These are phyloP conservation scores for Acrossocheilus fasciatus DNA, from an alignment of 2,797 vertebrate species.

Conservation along the genomic window DNA sequence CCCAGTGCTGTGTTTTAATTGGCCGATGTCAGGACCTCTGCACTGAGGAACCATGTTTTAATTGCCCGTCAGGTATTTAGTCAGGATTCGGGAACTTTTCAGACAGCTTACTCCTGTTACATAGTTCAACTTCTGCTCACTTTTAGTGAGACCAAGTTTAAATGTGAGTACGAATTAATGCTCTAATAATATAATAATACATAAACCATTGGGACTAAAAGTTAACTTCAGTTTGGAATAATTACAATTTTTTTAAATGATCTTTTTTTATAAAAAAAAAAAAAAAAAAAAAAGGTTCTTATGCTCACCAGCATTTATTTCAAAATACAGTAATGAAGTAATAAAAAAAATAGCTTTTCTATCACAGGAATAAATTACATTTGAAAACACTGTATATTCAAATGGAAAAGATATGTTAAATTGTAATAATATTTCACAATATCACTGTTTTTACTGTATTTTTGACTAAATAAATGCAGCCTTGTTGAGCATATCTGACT, in stretches of 20 bases:
- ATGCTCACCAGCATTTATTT: not conserved
- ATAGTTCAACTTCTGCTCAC: constrained; percentile 38
- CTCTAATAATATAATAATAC: not conserved
- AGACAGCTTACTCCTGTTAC: constrained; percentile 10
- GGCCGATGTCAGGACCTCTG: constrained; percentile 29
- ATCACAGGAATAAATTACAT: too few relatives aligned
- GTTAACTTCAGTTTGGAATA: not conserved
- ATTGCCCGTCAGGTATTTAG: constrained; percentile 46
- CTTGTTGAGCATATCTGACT: not conserved
- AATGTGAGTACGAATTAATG: not conserved
- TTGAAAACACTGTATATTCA: not conserved
- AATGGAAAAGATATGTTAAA: not conserved
- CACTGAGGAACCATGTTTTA: constrained; percentile 36
- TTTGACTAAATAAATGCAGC: not conserved
- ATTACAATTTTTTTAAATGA: not conserved
- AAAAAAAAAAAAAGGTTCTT: not conserved
- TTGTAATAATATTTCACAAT: not conserved
- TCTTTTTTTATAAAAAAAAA: too few relatives aligned
- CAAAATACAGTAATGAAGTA: not conserved
- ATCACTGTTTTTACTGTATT: not conserved
- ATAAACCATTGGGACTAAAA: not conserved
- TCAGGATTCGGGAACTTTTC: constrained; percentile 12
- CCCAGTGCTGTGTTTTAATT: constrained; percentile 49
- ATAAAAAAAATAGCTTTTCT: not conserved
- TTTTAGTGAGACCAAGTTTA: not conserved